Conservation (phyloP, 2,888 invertebrate species). For the Lysandra bellargus region DNA sequence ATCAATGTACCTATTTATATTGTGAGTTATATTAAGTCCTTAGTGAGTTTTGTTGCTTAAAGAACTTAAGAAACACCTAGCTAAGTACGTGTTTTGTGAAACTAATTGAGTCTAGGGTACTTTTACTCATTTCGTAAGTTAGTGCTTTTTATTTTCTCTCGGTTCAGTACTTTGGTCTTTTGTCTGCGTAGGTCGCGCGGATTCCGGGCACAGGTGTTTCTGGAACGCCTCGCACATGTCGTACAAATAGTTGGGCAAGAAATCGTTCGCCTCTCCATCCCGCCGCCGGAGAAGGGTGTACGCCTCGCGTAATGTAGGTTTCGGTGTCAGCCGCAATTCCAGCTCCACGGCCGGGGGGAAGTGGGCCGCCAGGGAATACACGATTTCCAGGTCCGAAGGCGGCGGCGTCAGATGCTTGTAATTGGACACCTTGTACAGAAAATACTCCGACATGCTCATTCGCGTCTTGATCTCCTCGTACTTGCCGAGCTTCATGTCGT, state of each 20-base stretch:
- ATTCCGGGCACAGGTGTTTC: constrained; percentile 65
- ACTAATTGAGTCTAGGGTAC: not conserved
- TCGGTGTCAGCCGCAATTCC: constrained; percentile 70
- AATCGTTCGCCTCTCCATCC: constrained; percentile 69
- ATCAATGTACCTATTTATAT: too few species aligned
- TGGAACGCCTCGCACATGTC: constrained; percentile 77
- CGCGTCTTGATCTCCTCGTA: constrained; percentile 62
- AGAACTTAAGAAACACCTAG: too few species aligned
- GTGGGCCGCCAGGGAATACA: constrained; percentile 73
- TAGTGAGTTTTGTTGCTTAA: too few species aligned
- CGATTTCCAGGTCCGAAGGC: constrained; percentile 73
- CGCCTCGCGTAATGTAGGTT: constrained; percentile 72
- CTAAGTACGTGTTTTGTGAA: not conserved
- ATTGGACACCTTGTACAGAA: constrained; percentile 72
- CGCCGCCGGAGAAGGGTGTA: constrained; percentile 70
- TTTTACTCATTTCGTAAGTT: not conserved
- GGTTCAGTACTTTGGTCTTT: constrained; percentile 48
- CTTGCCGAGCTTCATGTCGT: constrained; percentile 73
- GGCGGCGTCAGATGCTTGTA: constrained; percentile 70
- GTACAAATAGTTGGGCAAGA: constrained; percentile 73
- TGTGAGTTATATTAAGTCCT: too few species aligned
- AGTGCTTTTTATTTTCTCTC: constrained; percentile 1
- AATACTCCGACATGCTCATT: constrained; percentile 74
- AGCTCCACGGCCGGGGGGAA: constrained; percentile 72
- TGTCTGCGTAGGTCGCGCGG: constrained; percentile 58